A percentile compares a stretch with the other conserved stretches of the same genome.
phyloP scores from a whole-genome alignment of 2,113 vertebrate species.

The Condylura cristata region DNA sequence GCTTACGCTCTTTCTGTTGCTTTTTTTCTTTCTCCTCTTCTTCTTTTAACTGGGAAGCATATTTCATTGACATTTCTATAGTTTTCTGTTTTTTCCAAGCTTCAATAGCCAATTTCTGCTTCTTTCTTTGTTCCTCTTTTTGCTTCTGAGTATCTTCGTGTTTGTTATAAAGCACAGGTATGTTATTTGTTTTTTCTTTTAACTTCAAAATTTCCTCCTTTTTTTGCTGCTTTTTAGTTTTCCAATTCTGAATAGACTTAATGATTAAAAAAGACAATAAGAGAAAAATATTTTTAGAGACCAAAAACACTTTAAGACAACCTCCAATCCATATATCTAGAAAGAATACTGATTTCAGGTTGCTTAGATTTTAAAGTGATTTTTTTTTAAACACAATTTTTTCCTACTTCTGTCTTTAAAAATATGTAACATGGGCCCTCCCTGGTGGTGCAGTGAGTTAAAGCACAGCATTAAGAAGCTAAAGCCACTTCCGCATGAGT shows the following conservation, averaged over 20 bases:
- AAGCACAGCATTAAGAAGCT: too few relatives aligned
- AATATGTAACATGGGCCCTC: too few relatives aligned
- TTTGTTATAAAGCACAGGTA: slow-evolving; percentile 65
- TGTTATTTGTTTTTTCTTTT: slow-evolving; percentile 84
- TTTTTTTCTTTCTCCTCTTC: slow-evolving; percentile 85
- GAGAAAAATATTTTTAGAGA: background rate
- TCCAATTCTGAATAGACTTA: slow-evolving; percentile 94
- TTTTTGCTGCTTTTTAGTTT: slow-evolving; percentile 86
- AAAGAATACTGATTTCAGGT: background rate
- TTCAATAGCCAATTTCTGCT: slow-evolving; percentile 82
- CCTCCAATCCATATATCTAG: slow-evolving; percentile 2
- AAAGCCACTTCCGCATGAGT: too few relatives aligned
- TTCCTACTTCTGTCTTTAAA: background rate
- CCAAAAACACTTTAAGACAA: background rate
- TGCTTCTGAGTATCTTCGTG: slow-evolving; percentile 80
- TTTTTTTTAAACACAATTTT: slow-evolving; percentile 13
- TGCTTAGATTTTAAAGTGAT: slow-evolving; percentile 13
- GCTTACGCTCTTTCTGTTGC: slow-evolving; percentile 84
- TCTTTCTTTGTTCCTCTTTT: slow-evolving; percentile 87
- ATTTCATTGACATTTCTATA: slow-evolving; percentile 83
- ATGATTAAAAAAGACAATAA: background rate
- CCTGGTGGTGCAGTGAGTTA: too few relatives aligned
- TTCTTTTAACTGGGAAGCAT: slow-evolving; percentile 82
- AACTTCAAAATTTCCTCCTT: slow-evolving; percentile 83
- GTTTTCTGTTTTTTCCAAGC: slow-evolving; percentile 89